These are phyloP conservation scores for Nipponia nippon DNA, from an alignment of 2,113 vertebrate genomes.

Conservation along the genomic window DNA sequence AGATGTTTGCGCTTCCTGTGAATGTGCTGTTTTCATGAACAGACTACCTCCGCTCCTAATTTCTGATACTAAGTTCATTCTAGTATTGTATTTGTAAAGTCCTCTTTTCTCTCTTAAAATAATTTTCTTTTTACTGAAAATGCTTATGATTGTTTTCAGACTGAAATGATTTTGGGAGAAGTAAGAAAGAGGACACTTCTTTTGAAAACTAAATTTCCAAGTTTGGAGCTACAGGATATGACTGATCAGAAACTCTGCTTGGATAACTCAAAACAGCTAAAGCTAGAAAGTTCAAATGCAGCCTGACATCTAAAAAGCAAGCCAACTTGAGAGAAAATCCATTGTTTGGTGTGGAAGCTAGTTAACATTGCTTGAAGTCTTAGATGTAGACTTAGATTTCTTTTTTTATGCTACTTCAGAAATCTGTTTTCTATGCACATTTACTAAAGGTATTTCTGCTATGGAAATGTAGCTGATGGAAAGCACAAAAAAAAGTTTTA, in stretches of 20 bases:
- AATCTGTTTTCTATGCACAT: background rate
- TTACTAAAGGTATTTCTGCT: background rate
- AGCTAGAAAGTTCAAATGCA: background rate
- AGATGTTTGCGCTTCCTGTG: fast-evolving
- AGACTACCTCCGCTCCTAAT: fast-evolving
- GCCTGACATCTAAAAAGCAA: background rate
- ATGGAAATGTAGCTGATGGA: background rate
- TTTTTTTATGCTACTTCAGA: background rate
- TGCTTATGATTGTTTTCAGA: background rate
- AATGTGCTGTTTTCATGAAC: background rate
- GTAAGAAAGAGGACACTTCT: background rate
- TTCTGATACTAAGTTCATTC: background rate
- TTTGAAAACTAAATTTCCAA: background rate
- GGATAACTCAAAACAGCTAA: background rate
- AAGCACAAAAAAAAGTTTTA: background rate
- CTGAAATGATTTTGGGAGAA: background rate
- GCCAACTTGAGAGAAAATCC: background rate
- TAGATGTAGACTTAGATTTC: background rate
- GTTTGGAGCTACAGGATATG: background rate
- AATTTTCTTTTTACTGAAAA: background rate
- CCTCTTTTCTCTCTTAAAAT: background rate
- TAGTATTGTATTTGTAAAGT: background rate
- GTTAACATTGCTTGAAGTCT: background rate
- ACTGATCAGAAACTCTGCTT: background rate
- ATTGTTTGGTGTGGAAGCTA: background rate